Conservation (phyloP, 2,888 invertebrate species). For the Mimas tiliae region DNA sequence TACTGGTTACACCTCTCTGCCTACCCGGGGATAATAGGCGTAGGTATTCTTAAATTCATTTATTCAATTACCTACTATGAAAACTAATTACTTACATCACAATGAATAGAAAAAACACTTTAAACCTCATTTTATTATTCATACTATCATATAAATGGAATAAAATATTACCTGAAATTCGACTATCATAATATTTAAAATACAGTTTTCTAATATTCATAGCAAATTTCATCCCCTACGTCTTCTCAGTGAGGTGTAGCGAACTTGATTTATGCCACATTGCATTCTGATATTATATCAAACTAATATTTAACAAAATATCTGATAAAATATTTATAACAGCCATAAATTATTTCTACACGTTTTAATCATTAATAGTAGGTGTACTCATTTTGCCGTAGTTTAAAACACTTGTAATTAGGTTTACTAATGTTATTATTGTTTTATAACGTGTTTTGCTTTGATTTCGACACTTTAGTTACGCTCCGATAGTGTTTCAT, state of each 20-base stretch:
- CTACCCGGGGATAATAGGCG: too few relatives aligned
- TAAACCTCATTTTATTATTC: too few relatives aligned
- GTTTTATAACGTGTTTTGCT: background rate
- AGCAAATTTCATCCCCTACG: background rate
- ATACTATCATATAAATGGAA: too few relatives aligned
- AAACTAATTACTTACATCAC: too few relatives aligned
- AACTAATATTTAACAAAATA: constrained; percentile 9
- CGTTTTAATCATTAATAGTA: too few relatives aligned
- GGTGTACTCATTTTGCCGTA: background rate
- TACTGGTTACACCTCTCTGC: too few relatives aligned
- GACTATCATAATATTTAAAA: constrained; percentile 1
- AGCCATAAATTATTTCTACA: background rate
- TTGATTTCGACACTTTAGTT: background rate
- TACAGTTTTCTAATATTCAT: constrained; percentile 18
- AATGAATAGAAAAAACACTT: too few relatives aligned
- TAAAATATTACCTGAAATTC: background rate
- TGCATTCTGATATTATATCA: constrained; percentile 4
- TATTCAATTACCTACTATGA: too few relatives aligned
- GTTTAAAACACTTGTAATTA: background rate
- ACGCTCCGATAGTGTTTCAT: background rate
- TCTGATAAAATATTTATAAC: background rate
- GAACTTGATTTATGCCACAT: constrained; percentile 13
- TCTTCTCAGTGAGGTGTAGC: background rate
- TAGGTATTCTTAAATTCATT: too few relatives aligned
- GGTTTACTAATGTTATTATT: background rate